Base-by-base conservation (phyloP, 2,888 invertebrate genomes). In the Leucozona laternaria region DNA sequence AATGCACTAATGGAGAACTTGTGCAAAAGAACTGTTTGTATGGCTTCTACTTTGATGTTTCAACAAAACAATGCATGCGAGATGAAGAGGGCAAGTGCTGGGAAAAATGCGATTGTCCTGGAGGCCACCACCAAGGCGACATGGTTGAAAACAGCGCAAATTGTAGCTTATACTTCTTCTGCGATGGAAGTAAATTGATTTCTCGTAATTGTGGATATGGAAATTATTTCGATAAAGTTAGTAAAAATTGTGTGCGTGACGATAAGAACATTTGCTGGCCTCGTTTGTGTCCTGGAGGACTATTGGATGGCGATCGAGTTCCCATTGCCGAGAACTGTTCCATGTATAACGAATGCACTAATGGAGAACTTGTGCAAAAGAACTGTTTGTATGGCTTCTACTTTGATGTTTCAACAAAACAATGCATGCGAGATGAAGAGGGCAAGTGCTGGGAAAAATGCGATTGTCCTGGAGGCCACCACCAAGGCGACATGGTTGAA, bases 11-110 rank as follows among this genome's bases (percentile, higher is more conserved):
- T 4, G 40, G 40, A 15, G 40, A 40, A 4, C 40, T 40, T 40
- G 13, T 40, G 1, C 40, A 11, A 40, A 13, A 40, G 4, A 40
- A 40, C 40, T 40, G 40, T 40, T 1, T 1, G 40, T 40, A 40
- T 40, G 40, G 40, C 5, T 40, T 40, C 40, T 40, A 40, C 20
- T 86, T 81, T 34, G 60, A 81, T 13, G 20, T 7, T 37, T 34
- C 28, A 6, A 10, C 20, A 4, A 34, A 68, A 8, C 2, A 22
- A 13, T 58, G 58, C 50, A 17, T 48, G 8, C 0, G 2, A 2
- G 90, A 90, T 40, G n/a, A 0, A 0, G 53, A 28, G 4, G 40
- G 40, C 4, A 40, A 40, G 15, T 40, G 40, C 40, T 40, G 40
- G 40, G 15, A 40, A 15, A 40, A 15, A 13, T 20, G n/a, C 15